A percentile compares a stretch with the other conserved stretches of the same genome.
phyloP scores from a whole-genome alignment of 2,113 vertebrate genomes.

The Peromyscus maniculatus region DNA sequence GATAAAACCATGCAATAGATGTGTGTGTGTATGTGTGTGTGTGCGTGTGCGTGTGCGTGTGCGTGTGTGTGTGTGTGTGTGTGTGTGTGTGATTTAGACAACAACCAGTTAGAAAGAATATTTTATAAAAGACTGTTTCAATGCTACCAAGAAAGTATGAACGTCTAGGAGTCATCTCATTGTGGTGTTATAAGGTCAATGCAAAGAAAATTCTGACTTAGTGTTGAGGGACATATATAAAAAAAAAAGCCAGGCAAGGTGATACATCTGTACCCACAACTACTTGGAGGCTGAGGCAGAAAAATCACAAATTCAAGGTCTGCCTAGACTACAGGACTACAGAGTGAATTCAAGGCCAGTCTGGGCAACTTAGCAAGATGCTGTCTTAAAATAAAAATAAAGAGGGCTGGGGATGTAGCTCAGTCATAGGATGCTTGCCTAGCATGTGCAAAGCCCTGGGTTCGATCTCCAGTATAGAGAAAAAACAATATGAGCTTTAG shows the following conservation, averaged over 20 bases:
- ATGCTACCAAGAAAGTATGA: not conserved
- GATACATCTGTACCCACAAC: not conserved
- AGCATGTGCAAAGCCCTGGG: not conserved
- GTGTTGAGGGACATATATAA: not conserved
- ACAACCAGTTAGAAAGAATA: not conserved
- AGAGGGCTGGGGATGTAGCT: too few species aligned
- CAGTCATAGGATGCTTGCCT: not conserved
- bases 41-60: too few species aligned
- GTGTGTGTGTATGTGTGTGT: too few species aligned
- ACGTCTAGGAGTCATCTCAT: not conserved
- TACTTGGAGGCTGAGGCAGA: not conserved
- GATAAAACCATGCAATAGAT: not conserved
- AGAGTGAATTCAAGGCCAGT: not conserved
- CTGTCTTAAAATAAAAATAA: not conserved
- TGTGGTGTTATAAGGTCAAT: not conserved
- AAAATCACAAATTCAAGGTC: not conserved
- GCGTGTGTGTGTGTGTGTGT: too few species aligned
- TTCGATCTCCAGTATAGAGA: not conserved
- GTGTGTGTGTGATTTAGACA: not conserved
- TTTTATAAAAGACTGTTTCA: not conserved
- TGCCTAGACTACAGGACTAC: not conserved
- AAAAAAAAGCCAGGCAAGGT: not conserved
- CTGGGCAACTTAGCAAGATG: not conserved
- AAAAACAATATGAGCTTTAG: not conserved
- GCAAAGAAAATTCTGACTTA: conserved; percentile 16